Percentiles rank a stretch among this genome's conserved stretches.
These are phyloP conservation scores for Pseudopipra pipra DNA, from an alignment of 2,113 vertebrate species.

Conservation along the genomic window DNA sequence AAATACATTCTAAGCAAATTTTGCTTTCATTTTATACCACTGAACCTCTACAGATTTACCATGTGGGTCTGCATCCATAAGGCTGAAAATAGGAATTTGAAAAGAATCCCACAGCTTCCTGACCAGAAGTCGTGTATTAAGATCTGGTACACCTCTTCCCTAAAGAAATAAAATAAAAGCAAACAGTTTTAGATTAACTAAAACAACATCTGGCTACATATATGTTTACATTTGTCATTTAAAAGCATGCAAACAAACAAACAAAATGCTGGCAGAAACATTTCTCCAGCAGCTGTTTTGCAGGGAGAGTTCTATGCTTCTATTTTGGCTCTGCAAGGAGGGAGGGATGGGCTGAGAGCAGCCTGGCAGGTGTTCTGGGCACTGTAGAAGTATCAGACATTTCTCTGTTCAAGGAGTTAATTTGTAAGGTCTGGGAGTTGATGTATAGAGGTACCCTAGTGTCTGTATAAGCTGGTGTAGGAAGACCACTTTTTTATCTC, in stretches of 20 bases:
- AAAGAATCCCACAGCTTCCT: constrained; percentile 91
- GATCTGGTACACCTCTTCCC: constrained; percentile 95
- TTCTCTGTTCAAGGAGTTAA: neutral
- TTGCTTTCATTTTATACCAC: neutral
- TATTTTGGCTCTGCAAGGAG: neutral
- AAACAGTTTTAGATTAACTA: neutral
- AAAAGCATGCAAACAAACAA: constrained; percentile 3
- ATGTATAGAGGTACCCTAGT: neutral
- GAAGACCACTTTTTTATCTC: neutral
- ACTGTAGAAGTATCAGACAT: neutral
- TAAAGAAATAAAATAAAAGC: constrained; percentile 58
- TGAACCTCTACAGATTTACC: constrained; percentile 74
- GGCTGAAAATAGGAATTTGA: constrained; percentile 84
- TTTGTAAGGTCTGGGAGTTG: neutral
- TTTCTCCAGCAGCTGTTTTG: constrained; percentile 1
- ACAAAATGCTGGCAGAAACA: neutral
- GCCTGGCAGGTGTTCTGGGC: neutral
- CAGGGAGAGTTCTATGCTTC: neutral
- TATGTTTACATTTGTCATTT: neutral
- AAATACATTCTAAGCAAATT: neutral
- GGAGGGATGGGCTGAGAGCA: neutral
- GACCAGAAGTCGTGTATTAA: constrained; percentile 92
- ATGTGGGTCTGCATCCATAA: constrained; percentile 93
- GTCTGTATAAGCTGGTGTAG: neutral
- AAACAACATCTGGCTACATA: neutral